Evolutionary conservation across 1,140 invertebrate species (phyloP).

Genomic region (Drosophila nikananu): DNA sequence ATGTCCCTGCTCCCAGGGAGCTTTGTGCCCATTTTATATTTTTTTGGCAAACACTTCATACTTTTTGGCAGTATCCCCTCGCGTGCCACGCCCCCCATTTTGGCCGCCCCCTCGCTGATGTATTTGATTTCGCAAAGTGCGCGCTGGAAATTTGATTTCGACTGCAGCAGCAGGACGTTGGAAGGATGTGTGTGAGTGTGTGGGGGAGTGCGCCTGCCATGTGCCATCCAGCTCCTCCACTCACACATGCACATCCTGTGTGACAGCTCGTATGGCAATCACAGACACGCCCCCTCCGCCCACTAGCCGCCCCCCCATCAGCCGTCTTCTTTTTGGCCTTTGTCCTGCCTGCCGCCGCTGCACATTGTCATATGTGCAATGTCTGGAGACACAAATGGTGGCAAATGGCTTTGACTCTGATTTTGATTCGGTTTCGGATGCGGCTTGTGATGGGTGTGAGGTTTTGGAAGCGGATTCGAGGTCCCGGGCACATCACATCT

Average conservation of each 20-base stretch:
- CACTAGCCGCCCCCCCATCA: not conserved
- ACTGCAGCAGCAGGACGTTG: constrained; percentile 30
- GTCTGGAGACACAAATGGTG: constrained; percentile 53
- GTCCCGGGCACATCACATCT: constrained; percentile 47
- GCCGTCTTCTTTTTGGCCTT: constrained; percentile 23
- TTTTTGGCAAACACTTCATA: constrained; percentile 78
- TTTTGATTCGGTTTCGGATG: constrained; percentile 39
- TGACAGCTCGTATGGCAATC: constrained; percentile 56
- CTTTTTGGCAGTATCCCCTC: constrained; percentile 40
- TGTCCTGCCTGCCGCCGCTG: constrained; percentile 47
- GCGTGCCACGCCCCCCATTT: constrained; percentile 5
- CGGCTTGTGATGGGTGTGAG: constrained; percentile 8
- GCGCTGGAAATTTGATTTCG: constrained; percentile 77
- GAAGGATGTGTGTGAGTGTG: constrained; percentile 11
- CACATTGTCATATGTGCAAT: constrained; percentile 52
- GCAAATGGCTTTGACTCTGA: constrained; percentile 50
- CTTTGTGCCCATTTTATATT: constrained; percentile 68
- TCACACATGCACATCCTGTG: constrained; percentile 41
- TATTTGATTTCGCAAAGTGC: constrained; percentile 80
- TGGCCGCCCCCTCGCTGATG: constrained; percentile 38
- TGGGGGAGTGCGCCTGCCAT: constrained; percentile 15
- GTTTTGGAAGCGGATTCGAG: not conserved
- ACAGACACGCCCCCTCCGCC: constrained; percentile 37
- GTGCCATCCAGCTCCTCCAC: constrained; percentile 14
- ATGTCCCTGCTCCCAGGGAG: constrained; percentile 38